These are phyloP conservation scores for Himalopsyche phryganea DNA, from an alignment of 1,140 invertebrate species.

Conservation along the genomic window DNA sequence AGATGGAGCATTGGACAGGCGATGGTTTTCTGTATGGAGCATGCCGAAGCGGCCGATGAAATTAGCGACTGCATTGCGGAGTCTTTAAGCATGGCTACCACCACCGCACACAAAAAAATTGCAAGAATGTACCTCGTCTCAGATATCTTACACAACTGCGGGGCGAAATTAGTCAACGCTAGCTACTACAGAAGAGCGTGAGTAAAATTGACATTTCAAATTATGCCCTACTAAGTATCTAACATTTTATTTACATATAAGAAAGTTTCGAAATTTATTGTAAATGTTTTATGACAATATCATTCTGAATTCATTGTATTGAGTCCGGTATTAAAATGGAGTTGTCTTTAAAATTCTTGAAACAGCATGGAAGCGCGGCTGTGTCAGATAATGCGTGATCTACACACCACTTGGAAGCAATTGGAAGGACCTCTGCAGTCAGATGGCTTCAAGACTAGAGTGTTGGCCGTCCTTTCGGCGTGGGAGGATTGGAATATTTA, in stretches of 20 bases:
- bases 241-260: too few relatives aligned
- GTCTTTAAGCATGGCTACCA: constrained; percentile 75
- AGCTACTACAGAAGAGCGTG: constrained; percentile 89
- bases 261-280: too few relatives aligned
- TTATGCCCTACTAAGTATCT: too few relatives aligned
- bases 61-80: constrained; percentile 89
- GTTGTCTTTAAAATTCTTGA: background rate
- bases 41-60: constrained; percentile 95
- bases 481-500: constrained; percentile 99
- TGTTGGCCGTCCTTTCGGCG: constrained; percentile 90
- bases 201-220: too few relatives aligned
- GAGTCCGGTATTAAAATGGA: background rate
- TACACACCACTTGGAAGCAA: constrained; percentile 72
- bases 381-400: constrained; percentile 79
- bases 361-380: constrained; percentile 83
- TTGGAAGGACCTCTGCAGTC: constrained; percentile 89
- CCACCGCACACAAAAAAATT: constrained; percentile 86
- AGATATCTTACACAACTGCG: constrained; percentile 96
- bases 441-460: constrained; percentile 93
- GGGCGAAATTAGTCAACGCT: constrained; percentile 95
- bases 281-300: too few relatives aligned
- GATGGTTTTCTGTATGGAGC: constrained; percentile 99
- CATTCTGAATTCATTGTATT: too few relatives aligned
- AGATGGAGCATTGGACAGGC: constrained; percentile 83
- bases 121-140: constrained; percentile 93